Evolutionary conservation across 1,140 invertebrate genomes (phyloP), one percentile per base, ranked within the genome.

Genomic region (Zaprionus ornatus): DNA sequence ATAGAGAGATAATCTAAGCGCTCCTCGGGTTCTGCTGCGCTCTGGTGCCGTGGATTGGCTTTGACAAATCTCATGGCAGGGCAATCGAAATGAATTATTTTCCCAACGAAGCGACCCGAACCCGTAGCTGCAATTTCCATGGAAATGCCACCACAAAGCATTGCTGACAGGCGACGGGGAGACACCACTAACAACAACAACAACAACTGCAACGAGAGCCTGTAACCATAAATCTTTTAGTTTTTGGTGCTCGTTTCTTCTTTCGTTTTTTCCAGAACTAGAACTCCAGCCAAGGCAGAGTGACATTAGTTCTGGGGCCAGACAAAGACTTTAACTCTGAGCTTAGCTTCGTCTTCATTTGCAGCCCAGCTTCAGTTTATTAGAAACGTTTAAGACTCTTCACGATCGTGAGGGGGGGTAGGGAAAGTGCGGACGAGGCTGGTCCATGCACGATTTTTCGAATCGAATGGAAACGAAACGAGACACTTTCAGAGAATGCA

Each of bases 31-130:
- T 77, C 15, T 42, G 15, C 15, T 52, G 5, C 29, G 59, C 23
- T 13, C 40, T 40, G 12, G 61, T 74, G 73, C 78, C 63, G 37
- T 74, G 59, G 65, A 77, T 79, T 72, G 74, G 64, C 64, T 66
- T 77, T 74, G 74, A 80, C 78, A 80, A 80, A 80, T 80, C 69
- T 65, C 65, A 57, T 74, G 74, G 74, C 69, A 29, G 35, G 48
- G 64, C 69, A 88, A 88, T 88, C 80, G 84, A 84, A 88, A 88
- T 88, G 80, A 84, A 88, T 88, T 88, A 88, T 88, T 88, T 88
- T 84, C 84, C 80, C 80, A 83, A 81, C 67, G 69, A 62, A 66
- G 40, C 45, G 45, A 12, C 17, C 45, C 19, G 61, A 63, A 62
- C 71, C 71, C 61, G 37, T 67, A 42, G 55, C 79, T 82, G 83